Base-by-base conservation (phyloP, 1,140 invertebrate species). In the Aphelenchoides fujianensis region DNA sequence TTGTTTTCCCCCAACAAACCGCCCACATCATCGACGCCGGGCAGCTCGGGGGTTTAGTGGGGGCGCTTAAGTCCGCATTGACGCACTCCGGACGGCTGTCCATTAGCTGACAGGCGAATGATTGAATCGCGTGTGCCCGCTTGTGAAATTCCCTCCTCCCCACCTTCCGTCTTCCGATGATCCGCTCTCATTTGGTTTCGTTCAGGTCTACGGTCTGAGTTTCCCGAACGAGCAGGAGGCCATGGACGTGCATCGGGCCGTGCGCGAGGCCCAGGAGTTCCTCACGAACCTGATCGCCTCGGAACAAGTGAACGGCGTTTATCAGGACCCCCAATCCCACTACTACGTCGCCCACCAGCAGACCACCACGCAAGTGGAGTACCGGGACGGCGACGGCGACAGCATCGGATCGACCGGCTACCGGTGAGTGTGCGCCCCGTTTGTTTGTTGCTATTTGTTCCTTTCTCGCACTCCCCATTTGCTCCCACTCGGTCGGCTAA, bases 171-270 rank as follows among this genome's bases (percentile, higher is more conserved):
- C n/a, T n/a, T n/a, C n/a, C n/a, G n/a, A 48, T 48, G 12, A 48
- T 48, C 12, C 41, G 12, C 41, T 48, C 23, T 48, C 41, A 48
- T 23, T 48, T 48, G 41, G 23, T 48, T 48, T 12, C 41, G 23
- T 59, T 59, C 19, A 59, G 55, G 55, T 59, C 5, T 59, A 59
- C 55, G 55, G 55, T 19, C 34, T 59, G 55, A 59, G 55, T 19
- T 59, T 59, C 23, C 12, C 5, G 27, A 59, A 59, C 55, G 55
- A 59, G 23, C 55, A 59, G 34, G 5, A 59, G 5, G 55, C 55
- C 5, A 59, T 59, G 55, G 55, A 59, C 23, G 55, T 59, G 5
- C 55, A 59, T 59, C 55, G 55, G 34, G 55, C 55, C 5, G 55
- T 59, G 28, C 55, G 55, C 28, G 55, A 59, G 7, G 55, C 55